These are phyloP conservation scores for Hyperoplus lanceolatus DNA, from an alignment of 2,797 vertebrate genomes.

Conservation along the genomic window DNA sequence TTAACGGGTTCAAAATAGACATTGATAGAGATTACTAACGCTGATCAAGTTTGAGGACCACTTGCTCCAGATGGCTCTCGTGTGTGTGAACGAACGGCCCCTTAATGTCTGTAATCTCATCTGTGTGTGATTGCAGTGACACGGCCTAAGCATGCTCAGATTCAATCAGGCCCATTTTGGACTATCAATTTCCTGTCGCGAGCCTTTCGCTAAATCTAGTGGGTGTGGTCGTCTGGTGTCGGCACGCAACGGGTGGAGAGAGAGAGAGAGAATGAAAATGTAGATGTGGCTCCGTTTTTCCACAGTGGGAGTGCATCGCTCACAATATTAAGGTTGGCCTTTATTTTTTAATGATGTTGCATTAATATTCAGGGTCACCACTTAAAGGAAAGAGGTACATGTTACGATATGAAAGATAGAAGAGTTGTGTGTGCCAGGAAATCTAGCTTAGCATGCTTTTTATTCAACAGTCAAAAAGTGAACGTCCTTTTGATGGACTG, in stretches of 20 bases:
- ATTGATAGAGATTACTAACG: conserved; percentile 16
- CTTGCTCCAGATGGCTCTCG: conserved; percentile 65
- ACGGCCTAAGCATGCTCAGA: conserved; percentile 61
- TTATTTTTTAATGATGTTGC: neutral
- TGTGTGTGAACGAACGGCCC: conserved; percentile 35
- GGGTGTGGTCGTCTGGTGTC: conserved; percentile 23
- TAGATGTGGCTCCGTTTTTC: neutral
- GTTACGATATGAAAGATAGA: neutral
- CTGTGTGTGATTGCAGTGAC: conserved; percentile 65
- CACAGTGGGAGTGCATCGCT: neutral
- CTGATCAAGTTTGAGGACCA: conserved; percentile 53
- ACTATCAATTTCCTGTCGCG: conserved; percentile 69
- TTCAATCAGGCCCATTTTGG: conserved; percentile 69
- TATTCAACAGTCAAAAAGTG: neutral
- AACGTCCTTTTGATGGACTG: neutral
- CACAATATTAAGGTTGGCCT: no score
- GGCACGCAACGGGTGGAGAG: neutral
- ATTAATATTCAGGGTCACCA: neutral
- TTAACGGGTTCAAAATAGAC: conserved; percentile 44
- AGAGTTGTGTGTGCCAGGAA: neutral
- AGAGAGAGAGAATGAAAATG: neutral
- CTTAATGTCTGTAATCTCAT: conserved; percentile 74
- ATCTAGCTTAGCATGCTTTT: neutral
- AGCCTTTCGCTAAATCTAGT: conserved; percentile 46
- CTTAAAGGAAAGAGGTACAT: neutral